Evolutionary conservation across 2,888 invertebrate genomes (phyloP).

Genomic region (Allacma fusca): DNA sequence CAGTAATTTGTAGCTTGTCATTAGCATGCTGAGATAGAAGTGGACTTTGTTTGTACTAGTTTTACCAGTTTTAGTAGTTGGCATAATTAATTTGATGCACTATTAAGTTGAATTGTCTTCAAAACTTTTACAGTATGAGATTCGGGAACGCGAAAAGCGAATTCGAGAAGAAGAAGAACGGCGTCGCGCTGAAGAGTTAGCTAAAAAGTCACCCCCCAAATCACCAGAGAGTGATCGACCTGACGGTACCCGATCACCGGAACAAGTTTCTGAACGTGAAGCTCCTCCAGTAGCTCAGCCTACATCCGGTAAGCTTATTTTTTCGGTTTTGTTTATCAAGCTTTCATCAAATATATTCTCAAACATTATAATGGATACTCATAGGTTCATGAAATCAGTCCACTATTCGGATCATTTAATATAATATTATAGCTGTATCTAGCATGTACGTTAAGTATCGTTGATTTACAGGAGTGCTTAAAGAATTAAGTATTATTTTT

Average conservation of each 20-base stretch:
- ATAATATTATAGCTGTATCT: too few relatives aligned
- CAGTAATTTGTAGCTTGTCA: neutral
- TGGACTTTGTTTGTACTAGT: too few relatives aligned
- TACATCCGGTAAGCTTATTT: constrained; percentile 40
- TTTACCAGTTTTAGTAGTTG: too few relatives aligned
- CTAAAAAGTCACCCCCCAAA: constrained; percentile 74
- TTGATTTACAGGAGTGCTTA: too few relatives aligned
- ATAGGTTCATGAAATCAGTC: too few relatives aligned
- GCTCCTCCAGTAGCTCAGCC: constrained; percentile 46
- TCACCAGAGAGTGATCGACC: constrained; percentile 64
- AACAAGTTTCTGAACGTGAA: constrained; percentile 59
- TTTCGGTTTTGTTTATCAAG: neutral
- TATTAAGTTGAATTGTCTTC: neutral
- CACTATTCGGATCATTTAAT: too few relatives aligned
- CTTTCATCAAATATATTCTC: too few relatives aligned
- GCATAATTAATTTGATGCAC: neutral
- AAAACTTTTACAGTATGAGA: constrained; percentile 79
- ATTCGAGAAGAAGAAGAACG: constrained; percentile 74
- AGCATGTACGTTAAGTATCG: too few relatives aligned
- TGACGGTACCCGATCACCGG: constrained; percentile 61
- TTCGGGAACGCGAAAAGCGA: constrained; percentile 91
- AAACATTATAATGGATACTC: too few relatives aligned
- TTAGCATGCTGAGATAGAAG: neutral
- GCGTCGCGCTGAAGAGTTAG: constrained; percentile 78
- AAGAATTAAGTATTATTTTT: too few relatives aligned